These are phyloP conservation scores for Ispidina lecontei DNA, from an alignment of 2,797 vertebrate species.

Conservation along the genomic window DNA sequence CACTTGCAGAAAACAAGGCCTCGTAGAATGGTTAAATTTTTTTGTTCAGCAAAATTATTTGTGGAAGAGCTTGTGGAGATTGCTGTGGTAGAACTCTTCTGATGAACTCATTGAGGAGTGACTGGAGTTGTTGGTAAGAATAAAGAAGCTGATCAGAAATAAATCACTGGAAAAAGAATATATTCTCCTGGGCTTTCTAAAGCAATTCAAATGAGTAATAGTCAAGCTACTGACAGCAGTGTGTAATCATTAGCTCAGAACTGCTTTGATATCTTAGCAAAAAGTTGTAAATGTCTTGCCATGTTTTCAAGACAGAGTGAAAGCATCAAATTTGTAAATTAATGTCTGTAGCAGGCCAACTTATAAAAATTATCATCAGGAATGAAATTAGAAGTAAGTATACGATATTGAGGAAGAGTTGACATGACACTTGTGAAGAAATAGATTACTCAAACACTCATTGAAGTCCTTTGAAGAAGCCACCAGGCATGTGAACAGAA, in stretches of 20 bases:
- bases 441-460: neutral
- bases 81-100: neutral
- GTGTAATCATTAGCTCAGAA: constrained; percentile 2
- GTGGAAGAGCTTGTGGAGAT: neutral
- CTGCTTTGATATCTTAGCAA: neutral
- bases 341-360: neutral
- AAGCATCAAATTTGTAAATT: neutral
- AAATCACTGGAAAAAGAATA: neutral
- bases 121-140: neutral
- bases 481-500: neutral
- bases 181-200: neutral
- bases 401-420: neutral
- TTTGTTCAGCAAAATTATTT: neutral
- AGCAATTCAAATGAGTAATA: neutral
- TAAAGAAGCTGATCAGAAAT: neutral
- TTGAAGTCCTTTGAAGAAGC: constrained; percentile 14
- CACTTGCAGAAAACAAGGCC: constrained; percentile 5
- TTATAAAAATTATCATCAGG: neutral
- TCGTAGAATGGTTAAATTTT: neutral
- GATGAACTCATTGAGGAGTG: neutral
- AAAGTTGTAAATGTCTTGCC: neutral
- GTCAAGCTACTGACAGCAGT: neutral
- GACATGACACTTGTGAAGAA: neutral
- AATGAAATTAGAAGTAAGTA: constrained; percentile 6
- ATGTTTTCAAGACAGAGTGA: neutral